Conservation (phyloP, 2,113 vertebrate genomes). For the Centrocercus urophasianus region DNA sequence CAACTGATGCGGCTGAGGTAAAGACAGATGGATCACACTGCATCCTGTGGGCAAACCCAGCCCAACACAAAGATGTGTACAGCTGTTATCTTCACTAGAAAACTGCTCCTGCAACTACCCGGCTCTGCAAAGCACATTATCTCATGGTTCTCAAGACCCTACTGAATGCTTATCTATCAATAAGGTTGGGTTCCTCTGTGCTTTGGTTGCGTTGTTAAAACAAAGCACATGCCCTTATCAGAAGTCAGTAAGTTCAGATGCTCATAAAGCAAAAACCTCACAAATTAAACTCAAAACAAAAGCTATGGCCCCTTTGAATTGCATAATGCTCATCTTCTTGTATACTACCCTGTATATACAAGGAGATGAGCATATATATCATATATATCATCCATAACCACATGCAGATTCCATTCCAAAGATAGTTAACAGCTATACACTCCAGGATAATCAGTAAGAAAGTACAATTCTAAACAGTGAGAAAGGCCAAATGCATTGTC, state of each 20-base stretch:
- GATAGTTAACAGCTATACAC: background rate
- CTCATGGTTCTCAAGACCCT: background rate
- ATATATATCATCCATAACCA: background rate
- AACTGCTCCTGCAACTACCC: background rate
- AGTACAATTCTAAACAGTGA: fast-evolving
- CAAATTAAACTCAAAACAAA: background rate
- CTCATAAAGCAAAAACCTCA: background rate
- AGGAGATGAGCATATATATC: no score
- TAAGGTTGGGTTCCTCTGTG: background rate
- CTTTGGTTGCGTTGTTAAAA: background rate
- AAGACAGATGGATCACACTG: background rate
- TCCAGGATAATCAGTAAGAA: background rate
- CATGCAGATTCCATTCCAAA: fast-evolving
- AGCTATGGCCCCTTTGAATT: background rate
- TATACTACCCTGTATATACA: background rate
- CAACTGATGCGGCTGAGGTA: fast-evolving
- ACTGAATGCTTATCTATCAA: background rate
- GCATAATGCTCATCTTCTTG: background rate
- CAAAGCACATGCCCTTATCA: background rate
- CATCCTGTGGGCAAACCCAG: background rate
- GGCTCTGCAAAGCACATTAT: background rate
- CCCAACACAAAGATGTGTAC: background rate
- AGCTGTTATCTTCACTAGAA: background rate
- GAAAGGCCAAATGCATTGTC: background rate
- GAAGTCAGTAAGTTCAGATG: background rate